Conservation (phyloP, 2,113 vertebrate species). For the Lates calcarifer region DNA sequence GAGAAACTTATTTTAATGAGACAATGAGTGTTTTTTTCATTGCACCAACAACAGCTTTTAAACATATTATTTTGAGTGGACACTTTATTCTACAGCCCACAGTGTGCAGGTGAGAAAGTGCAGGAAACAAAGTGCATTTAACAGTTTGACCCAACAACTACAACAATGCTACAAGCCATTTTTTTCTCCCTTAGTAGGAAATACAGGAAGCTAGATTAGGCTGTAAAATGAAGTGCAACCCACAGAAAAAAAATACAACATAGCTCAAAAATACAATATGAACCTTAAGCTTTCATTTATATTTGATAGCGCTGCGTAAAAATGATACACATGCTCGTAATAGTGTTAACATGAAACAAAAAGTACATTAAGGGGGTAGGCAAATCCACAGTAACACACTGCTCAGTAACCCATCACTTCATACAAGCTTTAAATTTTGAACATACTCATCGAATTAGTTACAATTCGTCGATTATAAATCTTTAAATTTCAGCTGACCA, state of each 20-base stretch:
- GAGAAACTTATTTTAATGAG: constrained; percentile 37
- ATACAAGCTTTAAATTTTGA: neutral
- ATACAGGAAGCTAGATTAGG: constrained; percentile 37
- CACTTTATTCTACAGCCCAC: constrained; percentile 56
- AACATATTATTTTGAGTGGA: constrained; percentile 17
- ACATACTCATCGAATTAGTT: neutral
- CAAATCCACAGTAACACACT: constrained; percentile 47
- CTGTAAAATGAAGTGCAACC: constrained; percentile 58
- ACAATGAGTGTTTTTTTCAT: constrained; percentile 27
- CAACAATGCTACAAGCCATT: constrained; percentile 19
- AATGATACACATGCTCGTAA: constrained; percentile 35
- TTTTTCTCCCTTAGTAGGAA: neutral
- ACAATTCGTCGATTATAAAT: constrained; percentile 9
- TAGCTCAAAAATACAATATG: constrained; percentile 34
- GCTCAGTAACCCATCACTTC: neutral
- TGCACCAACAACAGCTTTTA: constrained; percentile 23
- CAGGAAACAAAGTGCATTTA: constrained; percentile 36
- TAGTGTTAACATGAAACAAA: constrained; percentile 42
- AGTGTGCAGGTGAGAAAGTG: constrained; percentile 28
- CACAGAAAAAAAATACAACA: neutral
- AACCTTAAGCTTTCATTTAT: constrained; percentile 28
- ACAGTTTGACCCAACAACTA: constrained; percentile 28
- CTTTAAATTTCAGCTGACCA: neutral
- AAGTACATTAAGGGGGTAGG: constrained; percentile 38
- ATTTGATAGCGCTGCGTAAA: constrained; percentile 22